A percentile compares a stretch with the other conserved stretches of the same genome.
Evolutionary conservation across 2,888 invertebrate species (phyloP).

Genomic region (Drosophila setosimentum): DNA sequence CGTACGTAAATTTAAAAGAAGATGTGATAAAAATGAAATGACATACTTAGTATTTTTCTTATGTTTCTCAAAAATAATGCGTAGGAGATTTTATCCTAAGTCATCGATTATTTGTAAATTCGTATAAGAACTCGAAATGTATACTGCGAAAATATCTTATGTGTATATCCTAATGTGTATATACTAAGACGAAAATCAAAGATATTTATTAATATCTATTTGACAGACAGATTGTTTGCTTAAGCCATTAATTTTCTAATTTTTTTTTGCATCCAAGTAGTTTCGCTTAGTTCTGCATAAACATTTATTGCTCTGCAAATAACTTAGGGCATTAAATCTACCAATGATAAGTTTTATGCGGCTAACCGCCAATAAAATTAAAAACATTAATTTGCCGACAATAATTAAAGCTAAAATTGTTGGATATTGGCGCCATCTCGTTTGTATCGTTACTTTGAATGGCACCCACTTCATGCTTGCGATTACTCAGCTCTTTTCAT

Average conservation of each 20-base stretch:
- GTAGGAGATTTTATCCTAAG: neutral
- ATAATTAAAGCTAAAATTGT: conserved; percentile 30
- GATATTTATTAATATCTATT: neutral
- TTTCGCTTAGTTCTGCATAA: neutral
- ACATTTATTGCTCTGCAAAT: neutral
- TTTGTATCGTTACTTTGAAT: conserved; percentile 41
- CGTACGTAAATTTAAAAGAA: neutral
- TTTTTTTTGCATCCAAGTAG: neutral
- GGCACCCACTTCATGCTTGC: conserved; percentile 41
- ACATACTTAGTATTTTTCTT: neutral
- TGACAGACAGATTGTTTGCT: neutral
- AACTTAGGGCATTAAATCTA: conserved; percentile 20
- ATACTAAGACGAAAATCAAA: neutral
- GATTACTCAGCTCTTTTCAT: conserved; percentile 27
- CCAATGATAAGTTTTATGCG: conserved; percentile 41
- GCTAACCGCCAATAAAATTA: conserved; percentile 1
- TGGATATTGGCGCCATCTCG: conserved; percentile 10
- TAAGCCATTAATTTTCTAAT: neutral
- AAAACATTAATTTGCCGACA: conserved; percentile 34
- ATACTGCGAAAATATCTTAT: neutral
- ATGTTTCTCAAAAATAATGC: too few species aligned
- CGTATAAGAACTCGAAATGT: neutral
- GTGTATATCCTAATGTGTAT: neutral
- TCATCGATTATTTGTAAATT: neutral
- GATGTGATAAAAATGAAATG: neutral